Evolutionary conservation across 2,797 vertebrate genomes (phyloP).

Genomic region (Antennarius maculatus): DNA sequence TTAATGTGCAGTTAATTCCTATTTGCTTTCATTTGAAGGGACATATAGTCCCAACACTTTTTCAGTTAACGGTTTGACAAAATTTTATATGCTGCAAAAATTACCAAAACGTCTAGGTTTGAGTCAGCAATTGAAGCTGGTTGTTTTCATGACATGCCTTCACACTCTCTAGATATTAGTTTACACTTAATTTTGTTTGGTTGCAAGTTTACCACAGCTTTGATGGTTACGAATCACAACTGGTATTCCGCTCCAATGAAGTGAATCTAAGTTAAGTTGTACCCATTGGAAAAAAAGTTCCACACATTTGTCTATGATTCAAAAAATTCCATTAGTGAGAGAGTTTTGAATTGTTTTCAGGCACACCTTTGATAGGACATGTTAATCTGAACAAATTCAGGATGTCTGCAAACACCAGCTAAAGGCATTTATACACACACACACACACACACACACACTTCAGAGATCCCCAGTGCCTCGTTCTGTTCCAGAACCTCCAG

Average conservation of each 20-base stretch:
- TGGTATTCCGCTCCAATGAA: slow-evolving; percentile 4
- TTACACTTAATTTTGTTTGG: not conserved
- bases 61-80: too few relatives aligned
- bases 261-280: slow-evolving; percentile 29
- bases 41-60: too few relatives aligned
- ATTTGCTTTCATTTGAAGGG: too few relatives aligned
- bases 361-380: slow-evolving; percentile 4
- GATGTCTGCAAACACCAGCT: slow-evolving; percentile 36
- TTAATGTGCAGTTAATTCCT: too few relatives aligned
- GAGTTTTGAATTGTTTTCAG: slow-evolving; percentile 30
- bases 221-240: not conserved
- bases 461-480: slow-evolving; percentile 26
- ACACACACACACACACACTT: slow-evolving; percentile 5
- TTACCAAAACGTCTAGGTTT: too few relatives aligned
- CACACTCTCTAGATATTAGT: not conserved
- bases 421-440: not conserved
- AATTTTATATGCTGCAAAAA: too few relatives aligned
- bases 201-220: not conserved
- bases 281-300: slow-evolving; percentile 23
- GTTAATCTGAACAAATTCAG: slow-evolving; percentile 34
- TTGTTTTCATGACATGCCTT: too few relatives aligned
- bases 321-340: slow-evolving; percentile 47
- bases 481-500: slow-evolving; percentile 19
- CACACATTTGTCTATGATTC: slow-evolving; percentile 40
- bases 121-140: too few relatives aligned